Conservation (phyloP, 2,113 vertebrate genomes). For the Elanoides forficatus region DNA sequence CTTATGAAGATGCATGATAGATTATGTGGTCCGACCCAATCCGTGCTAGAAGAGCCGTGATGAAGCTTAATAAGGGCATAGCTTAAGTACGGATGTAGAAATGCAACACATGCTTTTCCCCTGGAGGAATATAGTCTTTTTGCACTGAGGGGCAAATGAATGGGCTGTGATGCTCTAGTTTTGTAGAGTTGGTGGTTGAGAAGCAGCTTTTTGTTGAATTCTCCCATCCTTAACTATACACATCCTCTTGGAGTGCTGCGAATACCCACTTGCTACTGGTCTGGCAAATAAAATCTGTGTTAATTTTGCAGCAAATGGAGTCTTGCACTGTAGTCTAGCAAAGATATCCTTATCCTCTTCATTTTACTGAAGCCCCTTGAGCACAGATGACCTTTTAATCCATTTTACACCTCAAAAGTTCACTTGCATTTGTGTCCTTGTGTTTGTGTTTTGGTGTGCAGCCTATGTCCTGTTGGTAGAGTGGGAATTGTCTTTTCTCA, state of each 20-base stretch:
- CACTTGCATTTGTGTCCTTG: accelerated
- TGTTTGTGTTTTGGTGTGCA: accelerated
- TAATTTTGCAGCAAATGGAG: background rate
- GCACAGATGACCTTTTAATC: background rate
- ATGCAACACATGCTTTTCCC: background rate
- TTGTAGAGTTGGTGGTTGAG: background rate
- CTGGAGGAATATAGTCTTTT: background rate
- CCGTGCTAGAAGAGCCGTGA: background rate
- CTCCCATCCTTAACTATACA: background rate
- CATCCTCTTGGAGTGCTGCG: background rate
- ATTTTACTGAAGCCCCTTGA: background rate
- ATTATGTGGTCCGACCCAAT: accelerated
- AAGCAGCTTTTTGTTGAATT: background rate
- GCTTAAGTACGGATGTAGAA: background rate
- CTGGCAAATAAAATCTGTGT: accelerated
- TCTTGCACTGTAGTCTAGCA: background rate
- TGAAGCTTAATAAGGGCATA: background rate
- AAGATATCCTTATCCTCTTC: accelerated
- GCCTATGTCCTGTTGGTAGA: accelerated
- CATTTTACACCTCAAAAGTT: background rate
- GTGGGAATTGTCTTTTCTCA: background rate
- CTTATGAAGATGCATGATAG: accelerated
- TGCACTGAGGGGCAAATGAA: background rate
- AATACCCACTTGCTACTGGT: background rate
- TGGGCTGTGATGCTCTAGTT: background rate